Base-by-base conservation (phyloP, 2,113 vertebrate species). In the Syngnathus scovelli region DNA sequence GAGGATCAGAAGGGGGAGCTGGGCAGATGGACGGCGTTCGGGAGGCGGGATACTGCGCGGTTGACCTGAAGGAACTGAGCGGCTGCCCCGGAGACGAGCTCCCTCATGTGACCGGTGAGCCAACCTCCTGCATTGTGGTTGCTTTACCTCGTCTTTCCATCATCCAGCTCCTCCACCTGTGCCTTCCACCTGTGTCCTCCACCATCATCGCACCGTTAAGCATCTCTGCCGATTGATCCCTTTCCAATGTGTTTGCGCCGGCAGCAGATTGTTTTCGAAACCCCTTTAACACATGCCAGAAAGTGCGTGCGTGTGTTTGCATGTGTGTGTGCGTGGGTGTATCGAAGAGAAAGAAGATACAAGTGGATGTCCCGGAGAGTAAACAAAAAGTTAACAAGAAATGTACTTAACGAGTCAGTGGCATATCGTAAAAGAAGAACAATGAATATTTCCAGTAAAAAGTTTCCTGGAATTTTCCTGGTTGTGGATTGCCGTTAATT, bases 31-130 rank as follows among this genome's bases (percentile, higher is more conserved):
- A 89, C 66, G 73, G 87, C 59, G 74, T 62, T 64, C 83, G 76
- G 68, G 82, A 85, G 66, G 70, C 84, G 78, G 86, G 78, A 82
- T 81, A 82, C 79, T 89, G 88, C 77, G 64, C 82, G 81, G 87
- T 88, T 80, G 86, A 90, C 78, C 87, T 89, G 86, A 85, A 79
- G 79, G 84, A 85, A 78, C 78, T 83, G 76, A 85, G 78, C 5
- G 83, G 81, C 63, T 69, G 72, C 75, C 78, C 84, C 68, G 81
- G 81, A 78, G 82, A 81, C 79, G 78, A 83, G 78, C 77, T 36
- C 27, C 23, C 27, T 58, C 27, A 70, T 10, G 78, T 74, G 71
- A 83, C 83, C 13, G 86, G 87, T 90, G 75, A 89, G 87, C 74
- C 27, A 33, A 33, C 27, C 74, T 68, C 64, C 74, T 71, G 74